phyloP scores from a whole-genome alignment of 2,888 invertebrate genomes.

The Tridacna crocea region DNA sequence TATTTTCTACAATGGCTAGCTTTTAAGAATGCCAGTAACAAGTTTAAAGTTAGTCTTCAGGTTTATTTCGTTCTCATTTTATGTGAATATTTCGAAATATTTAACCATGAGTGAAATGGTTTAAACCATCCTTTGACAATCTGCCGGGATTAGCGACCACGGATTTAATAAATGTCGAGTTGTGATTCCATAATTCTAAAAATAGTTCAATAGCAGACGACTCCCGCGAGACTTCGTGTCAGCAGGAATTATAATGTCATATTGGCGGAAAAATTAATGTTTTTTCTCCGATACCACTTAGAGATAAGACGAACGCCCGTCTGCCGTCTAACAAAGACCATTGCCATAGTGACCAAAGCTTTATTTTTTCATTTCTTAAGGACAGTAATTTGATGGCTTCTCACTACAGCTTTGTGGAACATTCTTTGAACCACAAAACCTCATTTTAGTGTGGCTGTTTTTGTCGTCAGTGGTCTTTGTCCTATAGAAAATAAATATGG shows the following conservation, averaged over 20 bases:
- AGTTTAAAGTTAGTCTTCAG: too few relatives aligned
- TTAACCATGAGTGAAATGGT: too few relatives aligned
- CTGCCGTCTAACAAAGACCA: conserved; percentile 17
- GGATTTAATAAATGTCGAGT: conserved; percentile 4
- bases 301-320: conserved; percentile 20
- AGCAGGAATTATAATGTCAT: conserved; percentile 26
- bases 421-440: too few relatives aligned
- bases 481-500: too few relatives aligned
- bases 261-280: conserved; percentile 22
- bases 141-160: neutral
- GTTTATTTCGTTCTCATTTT: too few relatives aligned
- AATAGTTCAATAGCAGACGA: conserved; percentile 19
- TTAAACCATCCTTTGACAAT: neutral
- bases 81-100: too few relatives aligned
- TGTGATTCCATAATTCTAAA: conserved; percentile 1
- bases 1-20: too few relatives aligned
- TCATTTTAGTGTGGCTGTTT: too few relatives aligned
- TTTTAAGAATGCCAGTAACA: too few relatives aligned
- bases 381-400: neutral
- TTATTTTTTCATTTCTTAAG: neutral
- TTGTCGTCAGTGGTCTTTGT: too few relatives aligned
- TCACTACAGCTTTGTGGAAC: too few relatives aligned
- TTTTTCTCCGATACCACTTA: conserved; percentile 17
- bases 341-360: conserved; percentile 22
- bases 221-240: conserved; percentile 19